Base-by-base conservation (phyloP, 2,113 vertebrate species). In the Dascyllus trimaculatus region DNA sequence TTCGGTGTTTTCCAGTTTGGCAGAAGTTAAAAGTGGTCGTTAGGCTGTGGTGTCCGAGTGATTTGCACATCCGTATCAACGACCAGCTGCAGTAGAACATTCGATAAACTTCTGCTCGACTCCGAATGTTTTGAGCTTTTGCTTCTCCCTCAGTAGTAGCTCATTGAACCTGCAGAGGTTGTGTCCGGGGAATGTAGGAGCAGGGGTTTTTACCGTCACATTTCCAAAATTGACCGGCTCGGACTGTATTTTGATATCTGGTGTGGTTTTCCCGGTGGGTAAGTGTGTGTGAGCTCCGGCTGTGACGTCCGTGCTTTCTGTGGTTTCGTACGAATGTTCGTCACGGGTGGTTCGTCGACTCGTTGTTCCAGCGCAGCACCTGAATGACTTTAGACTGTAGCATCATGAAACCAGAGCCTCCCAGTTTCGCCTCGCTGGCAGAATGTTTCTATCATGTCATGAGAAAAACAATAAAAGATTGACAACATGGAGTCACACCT, bases 381-480 rank as follows among this genome's bases (percentile, higher is more conserved):
- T 80, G 82, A 90, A 91, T 86, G 87, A 84, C 73, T 88, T 85
- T 49, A 75, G 77, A 81, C 80, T 84, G 88, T 89, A 91, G 88
- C 84, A 81, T 84, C 75, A 75, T 59, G 17, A 80, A 67, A 72
- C 70, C 82, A 54, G 26, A 63, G 66, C 56, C 65, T 80, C 51
- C 65, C 76, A 56, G 69, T 13, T 43, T 52, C 48, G 43, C 53
- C 60, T 66, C 71, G 60, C 66, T 78, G 77, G 70, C 43, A 15
- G 71, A 90, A 78, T 85, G 83, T 86, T 91, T 91, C 78, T 84
- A 73, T 88, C 45, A 58, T 81, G 74, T 88, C 76, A 85, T 76
- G 65, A 87, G 14, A 69, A 88, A 81, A 81, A 89, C 61, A 92
- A 88, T 88, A 93, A 93, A 90, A 61, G 32, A 80, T 35, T 75